Percentiles rank a stretch among this genome's conserved stretches.
Evolutionary conservation across 1,140 invertebrate species (phyloP).

Genomic region (Ceratosolen solmsi): DNA sequence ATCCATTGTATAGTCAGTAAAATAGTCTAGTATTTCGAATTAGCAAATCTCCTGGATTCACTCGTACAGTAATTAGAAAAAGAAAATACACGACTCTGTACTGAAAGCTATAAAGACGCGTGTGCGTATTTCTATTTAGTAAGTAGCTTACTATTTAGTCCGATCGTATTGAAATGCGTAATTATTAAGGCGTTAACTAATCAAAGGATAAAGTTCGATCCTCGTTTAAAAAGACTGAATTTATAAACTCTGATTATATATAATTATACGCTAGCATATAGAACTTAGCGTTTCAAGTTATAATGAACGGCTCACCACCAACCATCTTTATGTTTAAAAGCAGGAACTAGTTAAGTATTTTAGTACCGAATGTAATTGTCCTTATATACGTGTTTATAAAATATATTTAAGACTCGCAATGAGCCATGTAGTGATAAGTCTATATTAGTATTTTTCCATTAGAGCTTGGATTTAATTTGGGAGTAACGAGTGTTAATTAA

Average conservation of each 20-base stretch:
- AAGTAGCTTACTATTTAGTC: background rate
- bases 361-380: background rate
- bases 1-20: background rate
- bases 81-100: background rate
- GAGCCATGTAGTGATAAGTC: background rate
- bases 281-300: too few relatives aligned
- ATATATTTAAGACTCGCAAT: background rate
- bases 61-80: background rate
- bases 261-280: conserved; percentile 1
- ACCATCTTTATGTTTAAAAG: conserved; percentile 8
- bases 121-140: conserved; percentile 17
- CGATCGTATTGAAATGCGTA: background rate
- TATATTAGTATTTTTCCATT: background rate
- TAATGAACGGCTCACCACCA: too few relatives aligned
- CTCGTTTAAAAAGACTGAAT: conserved; percentile 13
- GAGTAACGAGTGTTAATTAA: too few relatives aligned
- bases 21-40: background rate
- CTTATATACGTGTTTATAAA: background rate
- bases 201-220: conserved; percentile 17
- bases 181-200: conserved; percentile 7
- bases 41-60: conserved; percentile 1
- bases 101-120: background rate
- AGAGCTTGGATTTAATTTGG: too few relatives aligned
- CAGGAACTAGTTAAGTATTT: conserved; percentile 12
- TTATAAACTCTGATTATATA: conserved; percentile 8